Conservation (phyloP, 2,113 vertebrate species). For the Urocitellus parryii region DNA sequence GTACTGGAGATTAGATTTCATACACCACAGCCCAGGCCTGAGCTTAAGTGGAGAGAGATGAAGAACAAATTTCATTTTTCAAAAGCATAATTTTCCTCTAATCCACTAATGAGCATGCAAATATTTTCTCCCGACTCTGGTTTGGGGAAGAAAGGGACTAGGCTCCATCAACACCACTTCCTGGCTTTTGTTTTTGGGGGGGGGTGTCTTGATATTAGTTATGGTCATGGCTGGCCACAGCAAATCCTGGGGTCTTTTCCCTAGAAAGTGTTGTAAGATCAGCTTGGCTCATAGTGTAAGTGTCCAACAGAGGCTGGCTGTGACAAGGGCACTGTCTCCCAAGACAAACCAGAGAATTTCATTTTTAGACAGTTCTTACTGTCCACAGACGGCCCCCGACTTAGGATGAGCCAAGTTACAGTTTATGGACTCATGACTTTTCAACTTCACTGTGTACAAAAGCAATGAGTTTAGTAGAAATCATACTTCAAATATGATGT, state of each 20-base stretch:
- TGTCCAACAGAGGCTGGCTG: accelerated
- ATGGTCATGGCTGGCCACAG: accelerated
- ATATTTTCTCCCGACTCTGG: not conserved
- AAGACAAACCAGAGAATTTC: not conserved
- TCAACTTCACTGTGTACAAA: not conserved
- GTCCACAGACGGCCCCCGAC: not conserved
- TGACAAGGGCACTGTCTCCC: accelerated
- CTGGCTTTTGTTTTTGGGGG: not conserved
- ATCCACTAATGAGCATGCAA: not conserved
- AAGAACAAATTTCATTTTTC: slow-evolving; percentile 29
- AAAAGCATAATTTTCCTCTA: slow-evolving; percentile 48
- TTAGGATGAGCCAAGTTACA: not conserved
- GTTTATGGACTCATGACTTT: not conserved
- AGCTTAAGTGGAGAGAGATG: not conserved
- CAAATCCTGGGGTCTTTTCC: not conserved
- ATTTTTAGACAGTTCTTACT: not conserved
- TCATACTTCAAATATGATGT: not conserved
- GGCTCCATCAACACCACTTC: not conserved
- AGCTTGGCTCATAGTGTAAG: accelerated
- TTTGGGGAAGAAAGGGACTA: not conserved
- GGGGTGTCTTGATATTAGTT: not conserved
- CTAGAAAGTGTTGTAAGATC: not conserved
- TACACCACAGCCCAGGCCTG: not conserved
- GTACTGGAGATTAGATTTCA: slow-evolving; percentile 56
- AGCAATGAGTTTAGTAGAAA: not conserved